Evolutionary conservation across 1,140 invertebrate species (phyloP).

Genomic region (Drosophila melanica): DNA sequence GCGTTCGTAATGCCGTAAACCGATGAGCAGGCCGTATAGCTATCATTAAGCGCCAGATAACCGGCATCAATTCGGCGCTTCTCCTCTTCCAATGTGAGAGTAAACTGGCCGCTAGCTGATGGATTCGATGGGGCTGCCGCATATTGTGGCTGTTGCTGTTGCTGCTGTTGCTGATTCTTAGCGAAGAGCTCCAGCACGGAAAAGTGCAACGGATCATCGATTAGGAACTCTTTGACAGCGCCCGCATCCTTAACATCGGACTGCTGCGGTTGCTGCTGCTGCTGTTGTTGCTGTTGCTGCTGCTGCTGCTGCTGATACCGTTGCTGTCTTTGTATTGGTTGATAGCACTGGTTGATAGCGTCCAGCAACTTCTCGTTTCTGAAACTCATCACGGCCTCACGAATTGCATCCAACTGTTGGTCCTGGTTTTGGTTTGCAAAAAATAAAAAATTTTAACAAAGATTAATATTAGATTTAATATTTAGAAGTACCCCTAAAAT

Average conservation of each 20-base stretch:
- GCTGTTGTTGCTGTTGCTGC: slow-evolving; percentile 28
- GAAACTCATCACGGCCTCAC: slow-evolving; percentile 9
- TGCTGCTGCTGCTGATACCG: slow-evolving; percentile 6
- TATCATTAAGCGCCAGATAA: slow-evolving; percentile 67
- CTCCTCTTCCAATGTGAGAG: slow-evolving; percentile 37
- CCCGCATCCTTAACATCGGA: slow-evolving; percentile 18
- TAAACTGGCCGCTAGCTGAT: slow-evolving; percentile 15
- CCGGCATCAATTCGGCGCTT: slow-evolving; percentile 60
- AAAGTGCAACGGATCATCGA: slow-evolving; percentile 64
- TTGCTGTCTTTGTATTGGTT: no score
- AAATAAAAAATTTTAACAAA: background rate
- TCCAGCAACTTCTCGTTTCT: no score
- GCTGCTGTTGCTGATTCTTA: slow-evolving; percentile 33
- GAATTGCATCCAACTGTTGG: slow-evolving; percentile 37
- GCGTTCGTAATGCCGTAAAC: slow-evolving; percentile 48
- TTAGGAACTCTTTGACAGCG: slow-evolving; percentile 63
- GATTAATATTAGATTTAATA: background rate
- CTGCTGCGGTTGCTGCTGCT: slow-evolving; percentile 12
- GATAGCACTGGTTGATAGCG: no score
- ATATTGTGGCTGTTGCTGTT: slow-evolving; percentile 23
- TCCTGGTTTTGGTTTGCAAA: background rate
- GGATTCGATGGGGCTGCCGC: slow-evolving; percentile 4
- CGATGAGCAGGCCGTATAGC: slow-evolving; percentile 69
- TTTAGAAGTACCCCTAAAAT: no score
- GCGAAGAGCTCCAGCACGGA: slow-evolving; percentile 52